A percentile compares a stretch with the other conserved stretches of the same genome.
Conservation (phyloP, 2,888 invertebrate species). For the Drosophila incognita region DNA sequence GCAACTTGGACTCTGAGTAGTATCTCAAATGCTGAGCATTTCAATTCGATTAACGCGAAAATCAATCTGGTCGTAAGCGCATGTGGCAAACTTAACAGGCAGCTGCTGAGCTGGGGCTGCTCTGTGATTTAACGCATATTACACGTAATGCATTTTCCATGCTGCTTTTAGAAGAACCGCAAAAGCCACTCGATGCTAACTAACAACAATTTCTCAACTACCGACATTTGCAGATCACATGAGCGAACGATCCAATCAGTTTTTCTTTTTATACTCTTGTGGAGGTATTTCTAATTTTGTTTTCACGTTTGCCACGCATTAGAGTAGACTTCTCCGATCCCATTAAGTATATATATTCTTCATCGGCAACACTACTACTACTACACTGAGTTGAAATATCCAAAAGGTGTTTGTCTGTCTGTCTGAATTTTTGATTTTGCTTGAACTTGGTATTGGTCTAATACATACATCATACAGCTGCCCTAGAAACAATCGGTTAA, state of each 20-base stretch:
- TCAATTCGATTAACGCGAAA: conserved; percentile 77
- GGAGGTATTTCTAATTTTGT: conserved; percentile 7
- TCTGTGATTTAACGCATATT: conserved; percentile 76
- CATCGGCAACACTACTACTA: not conserved
- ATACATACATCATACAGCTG: not conserved
- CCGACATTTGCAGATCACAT: conserved; percentile 44
- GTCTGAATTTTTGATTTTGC: not conserved
- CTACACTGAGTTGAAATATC: not conserved
- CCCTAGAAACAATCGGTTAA: not conserved
- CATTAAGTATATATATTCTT: not conserved
- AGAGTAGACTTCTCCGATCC: not conserved
- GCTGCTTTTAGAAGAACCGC: conserved; percentile 70
- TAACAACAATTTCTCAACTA: conserved; percentile 49
- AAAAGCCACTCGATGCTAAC: conserved; percentile 51
- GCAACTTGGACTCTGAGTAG: not conserved
- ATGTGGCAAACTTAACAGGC: conserved; percentile 48
- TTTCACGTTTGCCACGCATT: conserved; percentile 6
- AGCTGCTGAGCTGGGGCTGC: conserved; percentile 30
- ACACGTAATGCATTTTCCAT: conserved; percentile 74
- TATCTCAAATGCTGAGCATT: conserved; percentile 57
- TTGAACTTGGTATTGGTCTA: not conserved
- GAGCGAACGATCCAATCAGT: conserved; percentile 54
- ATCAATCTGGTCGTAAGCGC: conserved; percentile 67
- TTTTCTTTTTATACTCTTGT: conserved; percentile 14
- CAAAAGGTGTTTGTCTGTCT: not conserved